A percentile compares a stretch with the other conserved stretches of the same genome.
phyloP scores from a whole-genome alignment of 2,888 invertebrate species.

The Pristionchus japonicus region DNA sequence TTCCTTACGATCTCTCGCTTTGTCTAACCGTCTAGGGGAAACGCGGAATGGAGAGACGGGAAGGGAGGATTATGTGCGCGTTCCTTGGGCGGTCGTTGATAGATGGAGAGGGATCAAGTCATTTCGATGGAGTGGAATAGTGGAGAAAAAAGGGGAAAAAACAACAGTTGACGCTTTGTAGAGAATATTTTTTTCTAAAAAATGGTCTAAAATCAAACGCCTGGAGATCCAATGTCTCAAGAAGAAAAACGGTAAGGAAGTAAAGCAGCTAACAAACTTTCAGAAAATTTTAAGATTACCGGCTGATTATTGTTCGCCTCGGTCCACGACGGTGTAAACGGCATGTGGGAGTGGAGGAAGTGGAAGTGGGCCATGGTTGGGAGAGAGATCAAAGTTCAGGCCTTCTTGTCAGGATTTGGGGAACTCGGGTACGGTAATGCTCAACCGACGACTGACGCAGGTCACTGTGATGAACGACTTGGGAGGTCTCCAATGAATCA shows the following conservation, averaged over 20 bases:
- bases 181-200: too few species aligned
- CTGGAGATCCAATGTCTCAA: too few species aligned
- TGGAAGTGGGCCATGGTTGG: slow-evolving; percentile 37
- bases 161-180: background rate
- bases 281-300: background rate
- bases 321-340: slow-evolving; percentile 23
- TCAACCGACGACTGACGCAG: too few species aligned
- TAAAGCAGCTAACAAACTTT: too few species aligned
- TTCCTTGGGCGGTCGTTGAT: background rate
- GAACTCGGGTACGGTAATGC: background rate
- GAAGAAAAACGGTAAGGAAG: too few species aligned
- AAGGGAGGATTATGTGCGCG: background rate
- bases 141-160: background rate
- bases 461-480: too few species aligned
- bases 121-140: background rate
- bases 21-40: background rate
- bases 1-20: background rate
- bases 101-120: background rate
- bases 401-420: background rate
- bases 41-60: background rate
- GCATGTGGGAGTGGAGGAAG: slow-evolving; percentile 38
- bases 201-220: too few species aligned
- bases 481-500: background rate
- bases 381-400: background rate
- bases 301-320: slow-evolving; percentile 36